Base-by-base conservation (phyloP, 2,888 invertebrate species). In the Autographa pulchrina region DNA sequence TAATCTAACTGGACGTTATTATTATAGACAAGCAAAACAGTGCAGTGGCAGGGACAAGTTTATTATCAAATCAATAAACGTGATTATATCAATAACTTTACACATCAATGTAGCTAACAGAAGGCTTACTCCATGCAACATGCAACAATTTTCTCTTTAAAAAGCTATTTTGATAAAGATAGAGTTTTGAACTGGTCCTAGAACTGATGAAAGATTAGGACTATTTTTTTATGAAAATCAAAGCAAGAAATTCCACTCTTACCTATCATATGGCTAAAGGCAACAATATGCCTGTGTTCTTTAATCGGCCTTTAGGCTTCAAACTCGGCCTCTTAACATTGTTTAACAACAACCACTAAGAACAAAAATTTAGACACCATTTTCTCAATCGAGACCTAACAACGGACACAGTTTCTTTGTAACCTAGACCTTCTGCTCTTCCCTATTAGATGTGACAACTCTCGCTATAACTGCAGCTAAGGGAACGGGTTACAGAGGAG, bases 31-130 rank as follows among this genome's bases (percentile, higher is more conserved):
- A 54, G 59, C 52, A 43, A 58, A 35, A 56, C 52, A 20, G 52
- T 62, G n/a, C 25, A 62, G 41, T 73, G 77, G 68, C 73, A 80
- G 70, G 70, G 77, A 77, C 81, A 78, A 63, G 60, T 67, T 77
- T 77, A 77, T 77, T 78, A 81, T 78, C 81, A 73, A 81, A 78
- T 78, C 81, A 80, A 78, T 78, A 77, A 77, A 80, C 66, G 54
- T 73, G 81, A 80, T 77, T 80, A 80, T 72, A 80, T 73, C 77
- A 67, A 77, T 60, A 59, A 43, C 9, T 62, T 43, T 18, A 20
- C 32, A 63, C 2, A 18, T 31, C 20, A 9, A 0, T 13, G 0
- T 3, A 20, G 0, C 0, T 0, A 0, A 20, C 68, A 76, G 72
- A 58, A 80, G 66, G 43, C 7, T 18, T n/a, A 76, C 32, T 64